phyloP scores from a whole-genome alignment of 2,888 invertebrate species.

The Coelinius sp. region DNA sequence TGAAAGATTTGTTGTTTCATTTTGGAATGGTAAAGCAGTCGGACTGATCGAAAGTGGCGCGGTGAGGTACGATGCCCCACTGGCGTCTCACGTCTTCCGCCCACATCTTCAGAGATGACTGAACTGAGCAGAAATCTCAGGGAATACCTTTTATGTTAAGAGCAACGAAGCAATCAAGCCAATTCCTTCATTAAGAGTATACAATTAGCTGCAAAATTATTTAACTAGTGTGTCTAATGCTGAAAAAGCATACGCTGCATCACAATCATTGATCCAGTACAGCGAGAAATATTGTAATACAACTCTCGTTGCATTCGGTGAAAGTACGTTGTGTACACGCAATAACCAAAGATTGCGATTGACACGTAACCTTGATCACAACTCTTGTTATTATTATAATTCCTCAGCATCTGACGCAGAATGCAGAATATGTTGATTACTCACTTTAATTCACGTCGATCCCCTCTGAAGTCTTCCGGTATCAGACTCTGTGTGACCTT shows the following conservation, averaged over 20 bases:
- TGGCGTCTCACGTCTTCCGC: background rate
- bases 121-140: background rate
- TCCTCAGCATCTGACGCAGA: background rate
- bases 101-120: background rate
- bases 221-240: background rate
- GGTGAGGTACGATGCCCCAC: background rate
- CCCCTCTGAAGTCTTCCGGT: conserved; percentile 66
- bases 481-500: conserved; percentile 66
- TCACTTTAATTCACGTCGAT: conserved; percentile 66
- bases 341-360: conserved; percentile 8
- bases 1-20: background rate
- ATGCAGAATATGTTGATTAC: conserved; percentile 38
- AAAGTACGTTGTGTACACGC: conserved; percentile 5
- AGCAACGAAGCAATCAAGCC: background rate
- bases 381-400: background rate
- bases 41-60: background rate
- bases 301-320: background rate
- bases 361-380: conserved; percentile 25
- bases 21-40: background rate
- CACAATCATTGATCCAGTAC: background rate
- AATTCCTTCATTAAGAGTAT: background rate
- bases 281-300: background rate
- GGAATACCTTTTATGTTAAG: background rate
- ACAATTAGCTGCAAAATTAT: background rate
- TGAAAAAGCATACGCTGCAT: background rate